Conservation (phyloP, 2,797 vertebrate genomes). For the Melanogrammus aeglefinus region DNA sequence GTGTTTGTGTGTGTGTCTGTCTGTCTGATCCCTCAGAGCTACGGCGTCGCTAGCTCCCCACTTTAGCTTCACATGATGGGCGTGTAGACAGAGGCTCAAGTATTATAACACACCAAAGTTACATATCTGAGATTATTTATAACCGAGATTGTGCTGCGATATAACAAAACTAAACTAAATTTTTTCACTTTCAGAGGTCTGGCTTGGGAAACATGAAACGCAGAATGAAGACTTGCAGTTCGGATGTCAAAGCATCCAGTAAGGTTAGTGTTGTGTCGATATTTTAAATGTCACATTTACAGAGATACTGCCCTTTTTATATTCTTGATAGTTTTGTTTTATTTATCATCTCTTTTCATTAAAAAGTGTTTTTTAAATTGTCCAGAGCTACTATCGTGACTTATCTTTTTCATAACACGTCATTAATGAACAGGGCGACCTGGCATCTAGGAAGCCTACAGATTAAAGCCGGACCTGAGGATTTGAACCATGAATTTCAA, state of each 20-base stretch:
- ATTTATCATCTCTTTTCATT: not conserved
- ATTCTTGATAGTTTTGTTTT: not conserved
- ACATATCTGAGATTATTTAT: too few relatives aligned
- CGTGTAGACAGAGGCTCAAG: not conserved
- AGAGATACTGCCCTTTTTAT: not conserved
- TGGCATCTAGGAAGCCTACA: too few relatives aligned
- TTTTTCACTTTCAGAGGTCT: conserved; percentile 63
- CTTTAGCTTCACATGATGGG: too few relatives aligned
- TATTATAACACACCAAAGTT: not conserved
- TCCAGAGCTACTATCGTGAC: not conserved
- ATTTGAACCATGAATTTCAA: not conserved
- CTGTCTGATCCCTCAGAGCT: too few relatives aligned
- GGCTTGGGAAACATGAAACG: conserved; percentile 57
- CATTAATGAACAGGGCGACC: too few relatives aligned
- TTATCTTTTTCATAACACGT: too few relatives aligned
- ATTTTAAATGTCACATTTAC: not conserved
- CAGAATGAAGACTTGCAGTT: conserved; percentile 41
- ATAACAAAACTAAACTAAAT: not conserved
- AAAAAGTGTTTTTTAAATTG: too few relatives aligned
- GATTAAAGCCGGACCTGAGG: not conserved
- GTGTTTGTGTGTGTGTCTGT: too few relatives aligned
- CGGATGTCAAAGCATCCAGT: conserved; percentile 51
- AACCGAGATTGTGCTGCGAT: not conserved
- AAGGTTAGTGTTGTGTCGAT: conserved; percentile 62
- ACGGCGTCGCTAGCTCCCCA: too few relatives aligned